Base-by-base conservation (phyloP, 1,140 invertebrate species). In the Caenorhabditis inopinata region DNA sequence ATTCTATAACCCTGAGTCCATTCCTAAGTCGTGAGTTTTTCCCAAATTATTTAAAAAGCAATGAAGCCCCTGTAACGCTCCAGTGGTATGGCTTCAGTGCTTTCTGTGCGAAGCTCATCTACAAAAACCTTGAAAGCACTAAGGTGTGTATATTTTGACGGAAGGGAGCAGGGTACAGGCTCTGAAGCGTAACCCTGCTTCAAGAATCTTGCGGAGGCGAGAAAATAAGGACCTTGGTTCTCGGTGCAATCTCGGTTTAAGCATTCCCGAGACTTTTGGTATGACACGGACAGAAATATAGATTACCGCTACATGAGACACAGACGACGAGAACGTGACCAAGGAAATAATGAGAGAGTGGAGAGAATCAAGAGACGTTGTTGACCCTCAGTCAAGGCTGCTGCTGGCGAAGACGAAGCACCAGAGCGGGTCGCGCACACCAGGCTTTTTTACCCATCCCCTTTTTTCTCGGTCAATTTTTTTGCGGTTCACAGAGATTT, bases 381-480 rank as follows among this genome's bases (percentile, higher is more conserved):
- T 68, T 68, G 58, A 68, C 58, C 58, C 58, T 68, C 58, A 3
- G 32, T 21, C 58, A 68, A 68, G 58, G 32, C 58, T 16, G 32
- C 58, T 68, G 32, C n/a, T 23, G 29, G 32, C 12, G 58, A 38
- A 38, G 58, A 42, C 38, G 38, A 68, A 38, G 58, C 14, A 25
- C 58, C 58, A 25, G 53, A 38, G 32, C 58, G 32, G 51, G 58
- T 7, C 32, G 58, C 58, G 58, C 58, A 18, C 32, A 68, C 58
- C 58, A 38, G 58, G 23, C 58, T 42, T 68, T 68, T 68, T 68
- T 68, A 42, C 58, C 18, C 58, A 11, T 12, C n/a, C 58, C 32
- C 32, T 68, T 68, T 68, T 58, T 42, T 68, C 18, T 38, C 32
- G 58, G n/a, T 5, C n/a, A 38, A 38, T 68, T 38, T 68, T 68